Percentiles rank a stretch among this genome's conserved stretches.
Conservation (phyloP, 2,888 invertebrate species). For the Cheilosia urbana region DNA sequence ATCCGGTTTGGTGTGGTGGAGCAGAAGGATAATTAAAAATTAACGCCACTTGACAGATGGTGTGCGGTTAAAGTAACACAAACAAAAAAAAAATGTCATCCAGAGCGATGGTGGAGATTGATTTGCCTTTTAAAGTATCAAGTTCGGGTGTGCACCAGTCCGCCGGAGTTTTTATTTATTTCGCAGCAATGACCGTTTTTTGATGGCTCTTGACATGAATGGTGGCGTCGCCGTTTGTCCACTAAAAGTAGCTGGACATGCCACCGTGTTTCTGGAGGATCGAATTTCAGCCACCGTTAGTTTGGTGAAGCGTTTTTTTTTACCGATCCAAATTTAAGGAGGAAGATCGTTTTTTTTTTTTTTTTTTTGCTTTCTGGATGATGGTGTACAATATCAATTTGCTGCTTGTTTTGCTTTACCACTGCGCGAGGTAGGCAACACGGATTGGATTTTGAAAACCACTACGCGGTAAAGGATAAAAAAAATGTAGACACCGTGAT, state of each 20-base stretch:
- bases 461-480: too few species aligned
- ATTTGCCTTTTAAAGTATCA: conserved; percentile 63
- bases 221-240: conserved; percentile 51
- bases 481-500: too few species aligned
- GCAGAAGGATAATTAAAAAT: conserved; percentile 45
- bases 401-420: conserved; percentile 26
- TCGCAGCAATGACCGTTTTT: conserved; percentile 2
- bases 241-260: conserved; percentile 45
- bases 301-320: conserved; percentile 1
- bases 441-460: neutral
- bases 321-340: conserved; percentile 44
- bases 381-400: conserved; percentile 55
- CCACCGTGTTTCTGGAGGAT: conserved; percentile 70
- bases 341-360: conserved; percentile 20
- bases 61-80: conserved; percentile 38
- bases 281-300: conserved; percentile 71
- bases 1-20: conserved; percentile 31
- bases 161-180: conserved; percentile 4
- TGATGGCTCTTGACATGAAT: conserved; percentile 22
- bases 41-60: conserved; percentile 66
- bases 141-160: conserved; percentile 26
- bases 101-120: conserved; percentile 33
- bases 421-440: neutral
- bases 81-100: neutral
- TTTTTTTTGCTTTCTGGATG: conserved; percentile 6